A percentile compares a stretch with the other conserved stretches of the same genome.
Evolutionary conservation across 2,113 vertebrate genomes (phyloP).

Genomic region (Takifugu bimaculatus): DNA sequence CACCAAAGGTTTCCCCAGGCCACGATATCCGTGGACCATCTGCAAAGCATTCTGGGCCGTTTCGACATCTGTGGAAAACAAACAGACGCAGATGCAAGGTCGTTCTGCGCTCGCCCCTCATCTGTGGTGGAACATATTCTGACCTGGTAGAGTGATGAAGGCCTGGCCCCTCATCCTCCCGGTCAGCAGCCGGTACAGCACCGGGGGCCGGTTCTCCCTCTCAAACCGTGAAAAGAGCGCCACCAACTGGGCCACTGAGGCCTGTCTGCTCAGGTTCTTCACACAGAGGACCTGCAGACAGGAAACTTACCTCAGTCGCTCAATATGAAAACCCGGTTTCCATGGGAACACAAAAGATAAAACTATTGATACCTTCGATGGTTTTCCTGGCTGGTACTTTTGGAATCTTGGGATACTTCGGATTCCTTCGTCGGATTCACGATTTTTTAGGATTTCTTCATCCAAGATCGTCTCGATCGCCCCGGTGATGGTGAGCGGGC

Average conservation of each 20-base stretch:
- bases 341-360: background rate
- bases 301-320: too few relatives aligned
- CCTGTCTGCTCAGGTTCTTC: conserved; percentile 85
- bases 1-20: conserved; percentile 85
- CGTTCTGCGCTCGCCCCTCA: background rate
- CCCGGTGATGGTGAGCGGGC: conserved; percentile 75
- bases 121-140: background rate
- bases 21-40: conserved; percentile 82
- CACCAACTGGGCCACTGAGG: conserved; percentile 82
- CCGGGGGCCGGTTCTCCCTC: conserved; percentile 53
- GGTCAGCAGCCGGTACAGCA: conserved; percentile 85
- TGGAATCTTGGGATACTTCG: conserved; percentile 81
- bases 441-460: conserved; percentile 83
- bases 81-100: conserved; percentile 1
- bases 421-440: conserved; percentile 82
- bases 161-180: conserved; percentile 91
- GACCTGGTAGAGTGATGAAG: conserved; percentile 89
- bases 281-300: conserved; percentile 83
- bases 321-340: too few relatives aligned
- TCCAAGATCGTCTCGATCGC: conserved; percentile 77
- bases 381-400: conserved; percentile 83
- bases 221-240: conserved; percentile 90
- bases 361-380: conserved; percentile 75
- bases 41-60: conserved; percentile 76
- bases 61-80: conserved; percentile 69